Base-by-base conservation (phyloP, 2,113 vertebrate genomes). In the Vicugna pacos region DNA sequence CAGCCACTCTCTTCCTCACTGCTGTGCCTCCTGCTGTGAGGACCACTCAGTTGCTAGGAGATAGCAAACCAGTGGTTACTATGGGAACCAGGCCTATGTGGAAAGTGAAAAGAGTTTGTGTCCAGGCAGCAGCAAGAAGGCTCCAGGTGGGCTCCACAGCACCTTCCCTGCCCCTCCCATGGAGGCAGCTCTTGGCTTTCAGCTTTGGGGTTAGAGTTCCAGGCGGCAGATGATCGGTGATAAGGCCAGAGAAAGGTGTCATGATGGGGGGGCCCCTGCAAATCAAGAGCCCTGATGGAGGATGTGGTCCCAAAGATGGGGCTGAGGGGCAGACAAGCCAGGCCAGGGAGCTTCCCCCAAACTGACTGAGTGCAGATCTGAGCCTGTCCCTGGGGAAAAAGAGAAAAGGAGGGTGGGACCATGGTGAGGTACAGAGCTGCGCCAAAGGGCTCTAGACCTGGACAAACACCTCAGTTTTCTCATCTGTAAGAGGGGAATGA, bases 41-140 rank as follows among this genome's bases (percentile, higher is more conserved):
- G 94, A 94, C 91, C 93, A 96, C 84, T 91, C 91, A 72, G 95
- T 97, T 97, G 96, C 98, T 96, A 97, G 97, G 97, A 96, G 96
- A 97, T 95, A 62, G 64, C 76, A 97, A 98, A 91, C 96, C 93
- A 75, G 79, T 42, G 80, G 97, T 97, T 96, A 79, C 98, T 94
- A 97, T 92, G 96, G 97, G 90, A 97, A 97, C 97, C 14, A 12
- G 76, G 89, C 94, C 42, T 83, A 60, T 81, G 87, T 94, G 82
- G 48, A 77, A 91, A 88, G 96, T 84, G 62, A 79, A 42, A 67
- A 94, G 88, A 64, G 75, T 65, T 79, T 80, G 62, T 93, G 96
- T 93, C 87, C 96, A 94, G 72, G 86, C 65, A 60, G 94, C 76
- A 73, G 50, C 10, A 26, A 56, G 72, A 67, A 93, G 56, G 64